Evolutionary conservation across 2,888 invertebrate genomes (phyloP), one percentile per base, ranked within the genome.

Genomic region (Philonicus albiceps): DNA sequence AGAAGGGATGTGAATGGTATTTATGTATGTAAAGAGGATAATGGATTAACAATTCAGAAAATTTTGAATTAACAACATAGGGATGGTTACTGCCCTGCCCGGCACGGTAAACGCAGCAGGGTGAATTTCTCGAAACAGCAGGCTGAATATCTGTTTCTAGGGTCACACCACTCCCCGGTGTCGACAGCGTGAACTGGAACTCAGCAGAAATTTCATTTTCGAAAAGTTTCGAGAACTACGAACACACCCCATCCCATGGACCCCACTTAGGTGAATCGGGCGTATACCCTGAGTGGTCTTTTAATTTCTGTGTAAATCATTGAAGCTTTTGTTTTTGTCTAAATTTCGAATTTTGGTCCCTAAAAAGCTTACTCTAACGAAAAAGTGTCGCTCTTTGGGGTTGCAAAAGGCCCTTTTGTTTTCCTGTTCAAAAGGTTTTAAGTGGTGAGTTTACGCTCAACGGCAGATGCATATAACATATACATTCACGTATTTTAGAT

Each of bases 41-140:
- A 85, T 85, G 75, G 85, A 85, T 85, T 85, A 85, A 75, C 85
- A 85, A 85, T 85, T 85, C 85, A 85, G 75, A 85, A 85, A 85
- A 84, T 84, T 84, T 84, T 84, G 84, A 84, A 73, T 84, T 84
- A 84, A 84, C 72, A 84, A 43, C 40, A 43, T 8, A 43, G 73
- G 84, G 73, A 27, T 73, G 64, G 64, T 73, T 34, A 30, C 55
- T 53, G 30, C 81, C 49, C 53, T 53, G 16, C 27, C 22, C 84
- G 40, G 37, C 4, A 11, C 19, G 73, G n/a, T 19, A 43, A 37
- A 34, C 34, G 73, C 27, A 73, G 84, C n/a, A 73, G 37, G 81
- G 81, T 34, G n/a, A 81, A 81, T 64, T 31, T 64, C 31, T 31
- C 64, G 55, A 81, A 43, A 64, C 55, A 81, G 55, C 55, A 81